Evolutionary conservation across 1,140 invertebrate genomes (phyloP), one percentile per base, ranked within the genome.

Genomic region (Aphaenogaster ashmeadi): DNA sequence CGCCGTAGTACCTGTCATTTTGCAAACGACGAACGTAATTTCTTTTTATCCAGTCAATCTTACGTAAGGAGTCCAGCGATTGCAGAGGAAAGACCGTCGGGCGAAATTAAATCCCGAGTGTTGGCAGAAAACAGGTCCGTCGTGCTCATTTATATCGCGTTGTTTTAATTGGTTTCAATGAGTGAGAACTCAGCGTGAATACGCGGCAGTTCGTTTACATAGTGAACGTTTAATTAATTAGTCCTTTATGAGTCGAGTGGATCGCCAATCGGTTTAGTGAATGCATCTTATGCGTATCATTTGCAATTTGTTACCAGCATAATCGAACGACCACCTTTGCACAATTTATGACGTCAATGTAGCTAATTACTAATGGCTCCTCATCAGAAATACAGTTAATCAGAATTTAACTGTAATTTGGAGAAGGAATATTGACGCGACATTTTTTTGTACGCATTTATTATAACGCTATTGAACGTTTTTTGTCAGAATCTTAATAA

Each of bases 171-270:
- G 88, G 89, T 87, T 74, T 75, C 36, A 84, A 87, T 64, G 56
- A 74, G 62, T 50, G 58, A 18, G 18, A 15, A 47, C 13, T 52
- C 71, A 52, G 33, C 54, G 64, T 54, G 67, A 52, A 54, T 62
- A 47, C 86, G 58, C 66, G 71, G 21, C n/a, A 77, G 38, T 84
- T 60, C 71, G 84, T 87, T 90, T 89, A 87, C 72, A 89, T 38
- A 78, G 77, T 52, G 50, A 74, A 50, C 38, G 64, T 87, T 89
- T 87, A 89, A 90, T 90, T 89, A 89, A 90, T 90, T 90, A 86
- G 79, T 62, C 71, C 36, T 87, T 89, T 90, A 87, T 72, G 78
- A 74, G 41, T 8, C 38, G 21, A n/a, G 36, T 67, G 72, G 54
- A 77, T 81, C 33, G 77, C 56, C 83, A 58, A 90, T 87, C 78